Base-by-base conservation (phyloP, 53 echinoderm and acorn worm genomes). In the Glandiceps talaboti region DNA sequence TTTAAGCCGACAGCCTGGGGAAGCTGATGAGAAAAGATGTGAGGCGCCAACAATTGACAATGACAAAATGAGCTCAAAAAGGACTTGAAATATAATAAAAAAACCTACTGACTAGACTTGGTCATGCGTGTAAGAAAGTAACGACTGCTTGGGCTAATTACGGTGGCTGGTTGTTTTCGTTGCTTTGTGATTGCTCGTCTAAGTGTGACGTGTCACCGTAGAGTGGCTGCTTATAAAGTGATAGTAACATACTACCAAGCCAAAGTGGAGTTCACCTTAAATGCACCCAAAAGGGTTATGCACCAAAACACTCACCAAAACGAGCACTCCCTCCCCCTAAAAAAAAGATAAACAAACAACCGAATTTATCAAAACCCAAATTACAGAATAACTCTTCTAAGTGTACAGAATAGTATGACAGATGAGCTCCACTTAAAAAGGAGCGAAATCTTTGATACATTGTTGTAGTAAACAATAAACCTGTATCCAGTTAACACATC, bases 31-130 rank as follows among this genome's bases (percentile, higher is more conserved):
- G 6, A 45, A 45, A 45, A 45, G 64, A 45, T 45, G 64, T 20
- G 64, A 45, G 64, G 64, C 64, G 64, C 64, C 64, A 45, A 45
- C 64, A 45, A 45, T 45, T 45, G 64, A 45, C 64, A 45, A 45
- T 45, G 64, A 45, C 64, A 45, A 45, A 45, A 45, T 45, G 64
- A 45, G 6, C 64, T 45, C 20, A 45, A 45, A 45, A 45, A 12
- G 64, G 20, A 6, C 64, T 20, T 12, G 20, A 45, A 45, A 45
- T 45, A 45, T 45, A 45, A 45, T 45, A 45, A 45, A n/a, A n/a
- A n/a, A 45, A 45, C 20, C 64, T 45, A 6, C 64, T 20, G 6
- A 20, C 64, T 45, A 6, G 64, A n/a, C 64, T 20, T 20, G 64
- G 6, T 45, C 64, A 45, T 45, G 64, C 64, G 20, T 45, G 20